Base-by-base conservation (phyloP, 1,140 invertebrate genomes). In the Gonioctena quinquepunctata region DNA sequence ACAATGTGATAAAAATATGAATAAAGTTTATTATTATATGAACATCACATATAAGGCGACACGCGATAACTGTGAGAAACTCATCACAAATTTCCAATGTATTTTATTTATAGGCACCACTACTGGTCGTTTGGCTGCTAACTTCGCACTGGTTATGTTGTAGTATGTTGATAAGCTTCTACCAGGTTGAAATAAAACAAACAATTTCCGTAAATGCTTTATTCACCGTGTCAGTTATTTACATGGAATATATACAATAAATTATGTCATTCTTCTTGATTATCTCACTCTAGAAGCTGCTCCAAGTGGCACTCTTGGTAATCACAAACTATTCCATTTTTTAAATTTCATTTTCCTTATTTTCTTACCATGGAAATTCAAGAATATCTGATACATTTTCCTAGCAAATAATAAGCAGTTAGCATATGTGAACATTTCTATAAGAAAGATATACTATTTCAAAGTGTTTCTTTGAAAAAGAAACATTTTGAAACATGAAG, bases 291-390 rank as follows among this genome's bases (percentile, higher is more conserved):
- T 54, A 54, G 25, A 28, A 66, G 63, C 63, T 66, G 63, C 63
- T 66, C 21, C 63, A 16, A 54, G n/a, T 33, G 25, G 63, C 27
- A 8, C 2, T 21, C 33, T 54, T 54, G 50, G 19, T 54, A 66
- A 66, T 66, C 63, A 66, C 49, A 66, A 66, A 66, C 63, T 66
- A 66, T 66, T 66, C 63, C 63, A 66, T 66, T 66, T 66, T 66
- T 66, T 66, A 2, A 66, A 54, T 66, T 66, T 66, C 63, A 66
- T 66, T 54, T 66, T 66, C 63, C 63, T 48, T 22, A 66, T 23
- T 66, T 66, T 66, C 50, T 66, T 66, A 54, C 63, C 49, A 16
- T 48, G 63, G 50, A 66, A 66, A 66, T 66, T 66, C 63, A 66
- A 66, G 49, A 66, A 66, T 27, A 66, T 54, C 50, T 66, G 63